Percentiles rank a stretch among this genome's conserved stretches.
Evolutionary conservation across 2,113 vertebrate species (phyloP).

Genomic region (Silurus meridionalis): DNA sequence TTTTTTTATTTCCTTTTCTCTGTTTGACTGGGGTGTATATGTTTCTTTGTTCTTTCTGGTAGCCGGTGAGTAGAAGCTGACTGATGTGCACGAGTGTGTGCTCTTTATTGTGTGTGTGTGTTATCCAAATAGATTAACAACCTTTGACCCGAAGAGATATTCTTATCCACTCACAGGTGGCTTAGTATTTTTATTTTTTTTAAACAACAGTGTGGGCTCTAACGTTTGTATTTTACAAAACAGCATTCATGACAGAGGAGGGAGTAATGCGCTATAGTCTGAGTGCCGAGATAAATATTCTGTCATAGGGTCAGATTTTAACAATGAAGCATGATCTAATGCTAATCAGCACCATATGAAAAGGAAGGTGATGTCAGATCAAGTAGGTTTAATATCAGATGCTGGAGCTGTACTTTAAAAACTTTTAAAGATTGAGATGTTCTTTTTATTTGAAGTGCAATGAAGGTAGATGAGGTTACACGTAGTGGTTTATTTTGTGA

Average conservation of each 20-base stretch:
- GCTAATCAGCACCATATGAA: not conserved
- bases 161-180: slow-evolving; percentile 35
- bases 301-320: not conserved
- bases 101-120: slow-evolving; percentile 39
- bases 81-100: slow-evolving; percentile 60
- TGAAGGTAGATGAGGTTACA: not conserved
- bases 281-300: not conserved
- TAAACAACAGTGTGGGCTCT: not conserved
- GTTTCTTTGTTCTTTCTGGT: slow-evolving; percentile 53
- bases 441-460: not conserved
- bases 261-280: not conserved
- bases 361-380: not conserved
- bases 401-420: not conserved
- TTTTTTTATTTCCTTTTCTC: slow-evolving; percentile 1
- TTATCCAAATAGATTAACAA: slow-evolving; percentile 34
- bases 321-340: not conserved
- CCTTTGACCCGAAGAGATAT: slow-evolving; percentile 37
- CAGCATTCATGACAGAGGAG: not conserved
- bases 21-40: not conserved
- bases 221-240: not conserved
- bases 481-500: not conserved
- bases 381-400: not conserved
- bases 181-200: not conserved
- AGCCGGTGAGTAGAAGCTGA: slow-evolving; percentile 72
- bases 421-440: not conserved